Base-by-base conservation (phyloP, 35 echinoderm and acorn worm genomes). In the Apostichopus japonicus region DNA sequence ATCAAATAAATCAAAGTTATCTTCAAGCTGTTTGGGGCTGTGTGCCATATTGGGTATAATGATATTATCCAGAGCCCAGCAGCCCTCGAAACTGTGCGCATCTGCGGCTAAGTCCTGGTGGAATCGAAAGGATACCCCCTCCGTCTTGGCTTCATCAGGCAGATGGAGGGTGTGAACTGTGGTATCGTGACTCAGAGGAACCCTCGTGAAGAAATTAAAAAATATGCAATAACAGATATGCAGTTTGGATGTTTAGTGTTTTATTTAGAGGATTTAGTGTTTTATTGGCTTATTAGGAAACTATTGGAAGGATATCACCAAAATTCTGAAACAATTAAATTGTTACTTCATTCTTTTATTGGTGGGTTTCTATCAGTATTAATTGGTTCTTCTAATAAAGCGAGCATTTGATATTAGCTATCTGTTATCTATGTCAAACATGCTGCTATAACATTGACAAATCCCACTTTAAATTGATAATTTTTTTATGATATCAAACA, bases 101-200 rank as follows among this genome's bases (percentile, higher is more conserved):
- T 98, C 97, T 87, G 95, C 95, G 15, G 93, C 97, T 7, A 98
- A 86, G 55, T 98, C 97, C 79, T 98, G 97, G 53, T 98, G 93
- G 33, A 95, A 94, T 16, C 94, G 65, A 19, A 98, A 87, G 55
- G 90, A 94, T 5, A 98, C 93, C 19, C 91, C 95, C 24, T 94
- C 93, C 72, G 94, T 77, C 52, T 94, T 91, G 23, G 97, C 97
- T 23, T 94, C 94, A 22, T 84, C 13, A 7, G 97, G 97, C 13
- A 98, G 97, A 79, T 98, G 97, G 78, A 98, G 87, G 52, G 95
- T 98, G 89, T 98, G 95, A 72, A 94, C 95, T 75, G 67, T 91
- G 11, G 95, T 96, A 27, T 94, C 92, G 76, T 91, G 86, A 81
- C 92, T 94, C 25, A 90, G 54, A 70, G 97, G 97, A 2, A 94